Evolutionary conservation across 2,113 vertebrate genomes (phyloP).

Genomic region (Genyomyrus donnyi): DNA sequence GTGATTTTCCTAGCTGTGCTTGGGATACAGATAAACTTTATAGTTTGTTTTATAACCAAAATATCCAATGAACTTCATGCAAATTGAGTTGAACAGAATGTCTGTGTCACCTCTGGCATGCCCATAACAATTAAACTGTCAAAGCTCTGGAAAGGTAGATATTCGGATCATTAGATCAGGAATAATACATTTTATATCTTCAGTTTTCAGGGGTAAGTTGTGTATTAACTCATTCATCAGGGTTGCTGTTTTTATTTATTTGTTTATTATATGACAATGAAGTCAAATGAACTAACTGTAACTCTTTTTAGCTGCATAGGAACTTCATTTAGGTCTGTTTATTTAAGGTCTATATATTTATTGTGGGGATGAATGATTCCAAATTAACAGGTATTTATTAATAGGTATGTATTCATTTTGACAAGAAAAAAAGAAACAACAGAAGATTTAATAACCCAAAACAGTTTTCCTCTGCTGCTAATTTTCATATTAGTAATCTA

Average conservation of each 20-base stretch:
- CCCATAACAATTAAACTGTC: background rate
- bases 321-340: no score
- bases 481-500: background rate
- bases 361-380: no score
- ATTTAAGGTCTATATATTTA: no score
- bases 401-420: background rate
- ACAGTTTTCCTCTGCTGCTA: background rate
- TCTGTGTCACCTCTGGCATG: background rate
- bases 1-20: background rate
- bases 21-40: background rate
- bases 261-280: background rate
- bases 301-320: background rate
- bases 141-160: background rate
- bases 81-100: no score
- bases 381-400: background rate
- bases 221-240: background rate
- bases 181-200: background rate
- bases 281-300: background rate
- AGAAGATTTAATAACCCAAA: background rate
- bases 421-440: background rate
- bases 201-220: background rate
- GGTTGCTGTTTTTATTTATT: background rate
- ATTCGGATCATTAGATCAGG: background rate
- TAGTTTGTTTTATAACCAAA: background rate
- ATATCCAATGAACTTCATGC: background rate